Conservation (phyloP, 2,888 invertebrate species). For the Eupsilia transversa region DNA sequence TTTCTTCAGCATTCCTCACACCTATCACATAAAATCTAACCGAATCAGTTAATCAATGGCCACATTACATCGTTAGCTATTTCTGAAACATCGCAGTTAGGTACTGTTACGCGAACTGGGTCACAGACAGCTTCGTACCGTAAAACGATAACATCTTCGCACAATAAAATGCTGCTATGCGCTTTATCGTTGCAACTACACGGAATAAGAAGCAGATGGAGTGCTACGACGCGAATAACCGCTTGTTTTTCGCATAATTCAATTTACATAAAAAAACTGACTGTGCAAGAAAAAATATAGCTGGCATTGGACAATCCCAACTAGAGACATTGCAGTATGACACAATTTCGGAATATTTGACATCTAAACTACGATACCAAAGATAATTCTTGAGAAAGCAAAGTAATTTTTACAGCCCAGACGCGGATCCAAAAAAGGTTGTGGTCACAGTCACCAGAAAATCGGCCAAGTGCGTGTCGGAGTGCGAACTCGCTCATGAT, state of each 20-base stretch:
- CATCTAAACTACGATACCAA: neutral
- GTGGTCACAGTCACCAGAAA: too few species aligned
- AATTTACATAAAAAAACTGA: neutral
- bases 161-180: constrained; percentile 66
- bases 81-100: constrained; percentile 66
- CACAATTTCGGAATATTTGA: neutral
- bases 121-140: constrained; percentile 68
- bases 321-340: neutral
- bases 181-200: constrained; percentile 61
- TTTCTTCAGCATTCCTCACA: constrained; percentile 7
- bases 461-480: too few species aligned
- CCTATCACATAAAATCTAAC: constrained; percentile 34
- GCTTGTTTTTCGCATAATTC: neutral
- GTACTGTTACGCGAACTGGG: constrained; percentile 69
- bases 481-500: too few species aligned
- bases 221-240: neutral
- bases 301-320: neutral
- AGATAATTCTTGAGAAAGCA: neutral
- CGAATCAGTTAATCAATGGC: constrained; percentile 48
- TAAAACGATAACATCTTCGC: constrained; percentile 69
- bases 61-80: constrained; percentile 52
- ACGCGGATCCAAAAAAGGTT: too few species aligned
- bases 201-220: constrained; percentile 32
- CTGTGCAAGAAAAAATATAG: neutral
- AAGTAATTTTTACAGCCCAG: too few species aligned